These are phyloP conservation scores for Halichoeres trimaculatus DNA, from an alignment of 2,113 vertebrate species.

Conservation along the genomic window DNA sequence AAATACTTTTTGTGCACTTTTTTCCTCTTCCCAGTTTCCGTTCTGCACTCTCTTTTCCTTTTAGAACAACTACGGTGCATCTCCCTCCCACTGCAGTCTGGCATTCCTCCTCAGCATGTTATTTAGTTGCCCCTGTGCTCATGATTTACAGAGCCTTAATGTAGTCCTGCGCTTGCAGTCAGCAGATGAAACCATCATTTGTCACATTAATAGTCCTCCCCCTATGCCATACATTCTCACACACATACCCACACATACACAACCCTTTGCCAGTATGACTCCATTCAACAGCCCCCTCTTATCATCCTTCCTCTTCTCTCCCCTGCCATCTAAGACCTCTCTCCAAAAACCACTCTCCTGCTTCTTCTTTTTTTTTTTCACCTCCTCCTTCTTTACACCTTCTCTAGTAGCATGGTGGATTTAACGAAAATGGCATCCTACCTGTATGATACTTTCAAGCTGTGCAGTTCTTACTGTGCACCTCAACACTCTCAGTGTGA, in stretches of 20 bases:
- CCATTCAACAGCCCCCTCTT: slow-evolving; percentile 14
- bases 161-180: slow-evolving; percentile 63
- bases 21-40: not conserved
- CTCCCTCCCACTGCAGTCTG: not conserved
- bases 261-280: slow-evolving; percentile 30
- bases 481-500: not conserved
- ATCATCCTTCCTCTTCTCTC: not conserved
- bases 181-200: slow-evolving; percentile 73
- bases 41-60: not conserved
- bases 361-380: slow-evolving; percentile 12
- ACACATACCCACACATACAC: slow-evolving; percentile 20
- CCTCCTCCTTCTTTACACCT: not conserved
- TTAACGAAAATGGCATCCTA: slow-evolving; percentile 7
- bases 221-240: slow-evolving; percentile 35
- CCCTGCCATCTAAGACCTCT: slow-evolving; percentile 16
- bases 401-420: slow-evolving; percentile 2
- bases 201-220: slow-evolving; percentile 71
- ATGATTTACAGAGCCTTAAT: slow-evolving; percentile 72
- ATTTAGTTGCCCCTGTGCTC: slow-evolving; percentile 40
- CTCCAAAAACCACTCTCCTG: not conserved
- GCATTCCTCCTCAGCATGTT: slow-evolving; percentile 39
- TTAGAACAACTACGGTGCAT: slow-evolving; percentile 1
- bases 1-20: slow-evolving; percentile 26
- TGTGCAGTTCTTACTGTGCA: not conserved
- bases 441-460: not conserved